Evolutionary conservation across 2,888 invertebrate genomes (phyloP).

Genomic region (Chymomyza amoena): DNA sequence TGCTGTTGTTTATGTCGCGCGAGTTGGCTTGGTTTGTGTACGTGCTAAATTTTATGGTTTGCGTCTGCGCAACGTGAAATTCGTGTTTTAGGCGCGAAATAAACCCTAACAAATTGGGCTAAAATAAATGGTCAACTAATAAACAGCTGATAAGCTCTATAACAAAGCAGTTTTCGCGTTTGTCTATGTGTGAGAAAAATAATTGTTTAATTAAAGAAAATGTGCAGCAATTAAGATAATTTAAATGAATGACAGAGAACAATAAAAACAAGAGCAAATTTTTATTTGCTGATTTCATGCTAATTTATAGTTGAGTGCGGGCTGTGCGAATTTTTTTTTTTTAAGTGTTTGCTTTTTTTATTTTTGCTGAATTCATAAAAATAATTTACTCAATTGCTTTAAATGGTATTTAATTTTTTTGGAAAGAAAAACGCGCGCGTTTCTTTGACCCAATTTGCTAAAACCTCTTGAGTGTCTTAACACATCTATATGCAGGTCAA

Average conservation of each 20-base stretch:
- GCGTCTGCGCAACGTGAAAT: slow-evolving; percentile 16
- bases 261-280: slow-evolving; percentile 15
- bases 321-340: slow-evolving; percentile 2
- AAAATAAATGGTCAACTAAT: slow-evolving; percentile 44
- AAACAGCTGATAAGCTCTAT: slow-evolving; percentile 38
- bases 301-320: slow-evolving; percentile 36
- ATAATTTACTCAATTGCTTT: slow-evolving; percentile 54
- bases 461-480: slow-evolving; percentile 32
- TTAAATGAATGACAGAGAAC: background rate
- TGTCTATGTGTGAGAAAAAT: slow-evolving; percentile 11
- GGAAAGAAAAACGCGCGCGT: slow-evolving; percentile 22
- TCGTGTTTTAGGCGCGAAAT: slow-evolving; percentile 7
- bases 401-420: slow-evolving; percentile 48
- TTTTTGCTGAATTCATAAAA: slow-evolving; percentile 10
- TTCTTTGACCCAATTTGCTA: slow-evolving; percentile 2
- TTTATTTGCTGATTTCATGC: slow-evolving; percentile 51
- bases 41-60: background rate
- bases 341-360: background rate
- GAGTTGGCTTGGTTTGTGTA: background rate
- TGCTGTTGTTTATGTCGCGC: slow-evolving; percentile 43
- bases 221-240: slow-evolving; percentile 10
- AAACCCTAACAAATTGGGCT: slow-evolving; percentile 34
- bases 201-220: slow-evolving; percentile 36
- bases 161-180: background rate
- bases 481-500: slow-evolving; percentile 51